Evolutionary conservation across 2,797 vertebrate genomes (phyloP), one percentile per base, ranked within the genome.

Genomic region (Centroberyx gerrardi): DNA sequence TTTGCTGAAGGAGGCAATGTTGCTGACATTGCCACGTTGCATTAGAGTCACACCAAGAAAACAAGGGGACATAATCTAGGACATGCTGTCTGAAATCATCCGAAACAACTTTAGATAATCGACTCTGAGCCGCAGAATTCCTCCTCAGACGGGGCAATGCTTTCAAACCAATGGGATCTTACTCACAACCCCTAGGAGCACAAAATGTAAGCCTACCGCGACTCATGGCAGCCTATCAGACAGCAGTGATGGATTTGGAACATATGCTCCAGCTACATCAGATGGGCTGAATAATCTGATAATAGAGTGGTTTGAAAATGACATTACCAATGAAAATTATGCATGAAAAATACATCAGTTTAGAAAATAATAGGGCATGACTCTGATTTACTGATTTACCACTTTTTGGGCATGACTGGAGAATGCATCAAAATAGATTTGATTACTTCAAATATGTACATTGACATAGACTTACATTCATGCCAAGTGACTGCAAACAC

Each of bases 1-100:
- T 95, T 88, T 92, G 93, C 93, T 94, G 93, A 93, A 93, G 91
- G 91, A 94, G 86, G 93, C 90, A 91, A 86, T 81, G 89, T 90
- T 89, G 87, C 87, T 92, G 91, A 91, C 84, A 78, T 86, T 93
- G 94, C 91, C 94, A 93, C 77, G 90, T 91, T 92, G 89, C 89
- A 93, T 95, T 93, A 95, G 76, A 90, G 84, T 96, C 94, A 92
- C 88, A 68, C 85, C 68, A 76, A 83, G 90, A 92, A 93, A 93
- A 94, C 87, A 93, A 90, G 88, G 86, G 92, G 84, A 81, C 88
- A 89, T 90, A 90, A 92, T 94, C 88, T 93, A 91, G 88, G 92
- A 91, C 92, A 89, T 90, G 93, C 93, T 94, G 93, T 94, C 92
- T 88, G 85, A 87, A 94, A 90, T 86, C 82, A 93, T 94, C 82